Base-by-base conservation (phyloP, 2,888 invertebrate species). In the Drosophila sordidula region DNA sequence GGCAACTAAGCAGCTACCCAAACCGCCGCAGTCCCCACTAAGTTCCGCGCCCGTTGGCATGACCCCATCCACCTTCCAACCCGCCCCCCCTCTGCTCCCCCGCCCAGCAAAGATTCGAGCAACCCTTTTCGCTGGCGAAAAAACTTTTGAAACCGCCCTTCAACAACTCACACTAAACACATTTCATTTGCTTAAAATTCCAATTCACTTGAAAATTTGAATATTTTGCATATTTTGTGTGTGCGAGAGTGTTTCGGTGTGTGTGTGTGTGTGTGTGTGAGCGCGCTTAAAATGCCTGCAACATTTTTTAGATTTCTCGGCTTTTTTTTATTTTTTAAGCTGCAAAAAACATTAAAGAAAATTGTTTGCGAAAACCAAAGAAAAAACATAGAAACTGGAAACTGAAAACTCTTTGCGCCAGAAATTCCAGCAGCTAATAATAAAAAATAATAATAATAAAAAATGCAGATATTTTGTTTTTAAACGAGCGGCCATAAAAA, bases 161-260 rank as follows among this genome's bases (percentile, higher is more conserved):
- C 66, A 59, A 61, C 63, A 72, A 50, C 77, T 59, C 75, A 64
- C 59, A 59, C 77, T 55, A 59, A 74, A 72, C 78, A 66, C 72
- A 87, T 85, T 87, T 82, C 79, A 87, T 87, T 84, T 85, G 79
- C 76, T 79, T 84, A 85, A 84, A 84, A 84, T 87, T 84, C 82
- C 85, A 87, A 82, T 87, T 85, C 76, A 85, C 85, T 82, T 76
- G 51, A 76, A 85, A 87, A 84, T 87, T 81, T 78, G 82, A 84
- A 87, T 87, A 87, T 87, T 87, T 84, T 78, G 85, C 82, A 87
- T 84, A 87, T 87, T 76, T 87, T 59, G 65, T 61, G 56, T 55
- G 61, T 55, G 50, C 12, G 46, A 46, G 49, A n/a, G 49, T 52
- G 41, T 54, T 4, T 49, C 4, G 38, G 22, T 61, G 6, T 54